These are phyloP conservation scores for Allygus modestus DNA, from an alignment of 2,888 invertebrate species.

Conservation along the genomic window DNA sequence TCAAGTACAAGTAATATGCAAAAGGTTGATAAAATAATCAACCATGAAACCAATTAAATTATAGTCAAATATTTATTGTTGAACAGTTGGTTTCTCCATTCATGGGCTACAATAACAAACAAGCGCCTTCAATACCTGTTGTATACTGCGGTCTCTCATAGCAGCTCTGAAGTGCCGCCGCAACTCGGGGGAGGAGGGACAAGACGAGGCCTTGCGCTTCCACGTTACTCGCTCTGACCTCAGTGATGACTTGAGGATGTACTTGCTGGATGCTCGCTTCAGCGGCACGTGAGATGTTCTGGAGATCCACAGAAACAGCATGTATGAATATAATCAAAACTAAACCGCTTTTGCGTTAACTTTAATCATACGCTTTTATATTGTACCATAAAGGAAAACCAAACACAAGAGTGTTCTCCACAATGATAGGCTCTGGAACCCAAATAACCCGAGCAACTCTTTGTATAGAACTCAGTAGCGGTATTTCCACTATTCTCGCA, in stretches of 20 bases:
- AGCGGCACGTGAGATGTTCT: conserved; percentile 81
- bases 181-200: conserved; percentile 68
- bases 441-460: too few relatives aligned
- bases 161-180: conserved; percentile 25
- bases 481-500: too few relatives aligned
- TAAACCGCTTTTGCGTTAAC: not conserved
- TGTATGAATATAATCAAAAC: not conserved
- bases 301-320: conserved; percentile 6
- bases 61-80: too few relatives aligned
- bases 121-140: conserved; percentile 11
- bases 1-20: too few relatives aligned
- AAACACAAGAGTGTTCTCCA: too few relatives aligned
- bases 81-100: too few relatives aligned
- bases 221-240: conserved; percentile 77
- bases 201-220: conserved; percentile 66
- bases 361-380: not conserved
- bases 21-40: too few relatives aligned
- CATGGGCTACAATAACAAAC: too few relatives aligned
- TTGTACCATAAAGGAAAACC: too few relatives aligned
- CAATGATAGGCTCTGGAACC: too few relatives aligned
- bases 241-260: conserved; percentile 89
- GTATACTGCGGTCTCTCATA: not conserved
- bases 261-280: conserved; percentile 87
- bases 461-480: too few relatives aligned
- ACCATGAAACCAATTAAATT: too few relatives aligned